Evolutionary conservation across 2,797 vertebrate species (phyloP).

Genomic region (Distichodus sexfasciatus): DNA sequence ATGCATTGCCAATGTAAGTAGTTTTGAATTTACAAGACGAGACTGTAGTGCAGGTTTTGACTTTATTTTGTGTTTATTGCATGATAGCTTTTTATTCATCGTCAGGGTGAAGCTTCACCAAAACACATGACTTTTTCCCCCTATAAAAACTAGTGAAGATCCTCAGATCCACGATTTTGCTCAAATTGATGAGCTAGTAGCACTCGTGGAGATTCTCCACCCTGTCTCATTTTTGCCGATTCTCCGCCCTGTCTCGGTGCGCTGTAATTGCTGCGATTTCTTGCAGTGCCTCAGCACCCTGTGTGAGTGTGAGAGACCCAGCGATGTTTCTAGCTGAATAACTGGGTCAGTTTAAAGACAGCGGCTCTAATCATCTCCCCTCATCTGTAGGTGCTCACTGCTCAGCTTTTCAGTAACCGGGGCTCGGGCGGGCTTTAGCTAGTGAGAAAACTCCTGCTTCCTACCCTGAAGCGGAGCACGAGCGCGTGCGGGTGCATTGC

Average conservation of each 20-base stretch:
- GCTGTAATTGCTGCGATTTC: constrained; percentile 15
- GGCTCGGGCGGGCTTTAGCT: constrained; percentile 7
- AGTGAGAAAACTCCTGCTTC: constrained; percentile 7
- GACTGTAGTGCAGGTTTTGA: too few species aligned
- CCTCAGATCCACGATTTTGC: neutral
- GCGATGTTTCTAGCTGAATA: constrained; percentile 68
- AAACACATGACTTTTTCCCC: too few species aligned
- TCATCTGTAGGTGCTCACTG: constrained; percentile 55
- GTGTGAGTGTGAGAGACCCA: too few species aligned
- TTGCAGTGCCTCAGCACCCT: constrained; percentile 8
- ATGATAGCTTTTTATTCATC: too few species aligned
- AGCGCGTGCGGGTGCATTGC: neutral
- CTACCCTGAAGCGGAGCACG: constrained; percentile 15
- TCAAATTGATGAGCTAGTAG: neutral
- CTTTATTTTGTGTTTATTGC: too few species aligned
- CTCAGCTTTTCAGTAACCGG: constrained; percentile 57
- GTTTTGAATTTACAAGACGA: too few species aligned
- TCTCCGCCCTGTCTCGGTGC: neutral
- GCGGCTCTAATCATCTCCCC: constrained; percentile 63
- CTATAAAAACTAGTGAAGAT: neutral
- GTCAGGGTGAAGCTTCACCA: too few species aligned
- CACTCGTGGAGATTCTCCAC: neutral
- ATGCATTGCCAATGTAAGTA: too few species aligned
- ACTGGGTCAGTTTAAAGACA: constrained; percentile 73
- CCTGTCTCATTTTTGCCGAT: neutral